Evolutionary conservation across 2,113 vertebrate genomes (phyloP).

Genomic region (Helogale parvula): DNA sequence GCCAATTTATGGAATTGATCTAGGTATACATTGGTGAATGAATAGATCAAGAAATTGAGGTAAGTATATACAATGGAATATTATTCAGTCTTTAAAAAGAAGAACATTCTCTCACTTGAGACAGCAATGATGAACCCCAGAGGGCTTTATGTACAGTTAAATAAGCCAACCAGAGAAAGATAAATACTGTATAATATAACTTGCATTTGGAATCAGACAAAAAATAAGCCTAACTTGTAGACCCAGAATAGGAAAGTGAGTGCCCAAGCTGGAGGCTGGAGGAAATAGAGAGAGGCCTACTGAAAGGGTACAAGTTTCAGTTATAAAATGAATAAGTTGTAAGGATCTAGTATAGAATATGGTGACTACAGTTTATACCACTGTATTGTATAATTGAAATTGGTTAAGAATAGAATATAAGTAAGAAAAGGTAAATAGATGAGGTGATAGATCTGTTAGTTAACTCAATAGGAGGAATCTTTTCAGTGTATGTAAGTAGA

Average conservation of each 20-base stretch:
- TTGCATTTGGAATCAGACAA: not conserved
- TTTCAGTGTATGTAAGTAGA: not conserved
- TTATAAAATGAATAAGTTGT: not conserved
- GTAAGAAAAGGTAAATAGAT: not conserved
- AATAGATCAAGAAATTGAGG: not conserved
- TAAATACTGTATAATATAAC: not conserved
- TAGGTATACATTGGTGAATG: not conserved
- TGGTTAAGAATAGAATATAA: not conserved
- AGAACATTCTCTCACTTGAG: not conserved
- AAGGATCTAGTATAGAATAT: not conserved
- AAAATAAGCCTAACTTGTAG: not conserved
- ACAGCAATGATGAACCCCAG: not conserved
- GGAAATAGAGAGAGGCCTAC: not conserved
- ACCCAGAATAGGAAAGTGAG: not conserved
- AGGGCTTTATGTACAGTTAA: not conserved
- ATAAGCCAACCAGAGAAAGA: not conserved
- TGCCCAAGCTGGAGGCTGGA: not conserved
- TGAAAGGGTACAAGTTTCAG: not conserved
- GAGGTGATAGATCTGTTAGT: not conserved
- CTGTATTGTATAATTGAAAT: not conserved
- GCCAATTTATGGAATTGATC: not conserved
- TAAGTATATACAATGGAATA: not conserved
- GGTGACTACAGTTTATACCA: not conserved
- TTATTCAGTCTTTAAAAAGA: not conserved
- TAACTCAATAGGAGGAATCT: not conserved